These are phyloP conservation scores for Prunella himalayana DNA, from an alignment of 2,113 vertebrate genomes.

Conservation along the genomic window DNA sequence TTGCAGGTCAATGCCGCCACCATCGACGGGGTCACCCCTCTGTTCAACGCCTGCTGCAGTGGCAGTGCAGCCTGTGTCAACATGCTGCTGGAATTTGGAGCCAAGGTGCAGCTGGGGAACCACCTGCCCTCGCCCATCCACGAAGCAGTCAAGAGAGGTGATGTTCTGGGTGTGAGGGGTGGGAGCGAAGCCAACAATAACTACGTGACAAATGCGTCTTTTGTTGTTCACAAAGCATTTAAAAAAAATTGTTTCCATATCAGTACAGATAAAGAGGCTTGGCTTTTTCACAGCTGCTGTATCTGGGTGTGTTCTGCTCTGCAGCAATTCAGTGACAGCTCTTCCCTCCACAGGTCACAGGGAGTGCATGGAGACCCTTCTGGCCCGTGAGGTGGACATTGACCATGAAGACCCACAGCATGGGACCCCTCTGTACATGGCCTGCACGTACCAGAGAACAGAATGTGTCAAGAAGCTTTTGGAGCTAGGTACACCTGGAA, in stretches of 20 bases:
- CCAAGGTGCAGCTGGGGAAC: conserved; percentile 59
- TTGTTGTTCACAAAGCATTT: neutral
- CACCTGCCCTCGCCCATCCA: conserved; percentile 82
- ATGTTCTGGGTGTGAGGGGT: neutral
- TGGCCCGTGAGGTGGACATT: conserved; percentile 78
- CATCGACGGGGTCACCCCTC: conserved; percentile 82
- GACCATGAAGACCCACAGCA: conserved; percentile 78
- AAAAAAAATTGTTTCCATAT: neutral
- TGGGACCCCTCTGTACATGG: conserved; percentile 84
- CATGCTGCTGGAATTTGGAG: conserved; percentile 78
- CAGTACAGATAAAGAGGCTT: neutral
- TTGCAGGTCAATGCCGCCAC: conserved; percentile 79
- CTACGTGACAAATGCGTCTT: neutral
- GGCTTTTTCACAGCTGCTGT: neutral
- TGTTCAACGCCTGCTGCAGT: conserved; percentile 85
- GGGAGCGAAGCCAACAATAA: neutral
- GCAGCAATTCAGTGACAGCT: neutral
- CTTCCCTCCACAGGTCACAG: conserved; percentile 76
- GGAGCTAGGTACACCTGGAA: conserved; percentile 75
- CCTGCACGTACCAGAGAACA: conserved; percentile 74
- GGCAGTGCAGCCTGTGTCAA: conserved; percentile 82
- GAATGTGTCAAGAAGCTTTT: conserved; percentile 86
- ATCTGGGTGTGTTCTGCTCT: neutral
- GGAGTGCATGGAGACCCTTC: conserved; percentile 88
- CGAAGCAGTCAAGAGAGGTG: conserved; percentile 84